Conservation (phyloP, 2,888 invertebrate species). For the Pemphredon lugubris region DNA sequence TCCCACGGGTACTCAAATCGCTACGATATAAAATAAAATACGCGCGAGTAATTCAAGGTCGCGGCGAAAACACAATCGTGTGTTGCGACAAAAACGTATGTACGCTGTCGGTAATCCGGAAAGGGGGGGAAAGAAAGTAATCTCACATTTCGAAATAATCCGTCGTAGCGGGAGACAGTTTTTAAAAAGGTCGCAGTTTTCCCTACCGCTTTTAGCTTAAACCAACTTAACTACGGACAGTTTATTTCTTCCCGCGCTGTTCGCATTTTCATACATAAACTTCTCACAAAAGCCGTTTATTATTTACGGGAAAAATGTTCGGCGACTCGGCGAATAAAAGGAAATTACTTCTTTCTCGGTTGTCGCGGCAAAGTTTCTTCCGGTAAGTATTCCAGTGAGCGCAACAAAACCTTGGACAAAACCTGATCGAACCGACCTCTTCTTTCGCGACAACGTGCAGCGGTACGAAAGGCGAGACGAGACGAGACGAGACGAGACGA, state of each 20-base stretch:
- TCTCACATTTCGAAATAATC: too few relatives aligned
- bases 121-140: too few relatives aligned
- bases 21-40: too few relatives aligned
- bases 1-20: neutral
- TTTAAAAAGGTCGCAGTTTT: neutral
- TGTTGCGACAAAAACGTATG: too few relatives aligned
- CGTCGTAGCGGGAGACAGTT: neutral
- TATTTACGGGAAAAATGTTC: too few relatives aligned
- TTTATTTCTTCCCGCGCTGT: neutral
- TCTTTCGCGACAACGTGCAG: neutral
- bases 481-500: too few relatives aligned
- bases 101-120: too few relatives aligned
- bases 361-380: conserved; percentile 19
- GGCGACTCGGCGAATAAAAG: neutral
- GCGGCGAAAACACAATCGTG: too few relatives aligned
- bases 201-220: neutral
- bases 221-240: neutral
- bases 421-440: conserved; percentile 15
- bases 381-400: conserved; percentile 13
- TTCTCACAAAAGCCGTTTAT: too few relatives aligned
- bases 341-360: conserved; percentile 16
- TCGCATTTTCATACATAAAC: too few relatives aligned
- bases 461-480: conserved; percentile 12
- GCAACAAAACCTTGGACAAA: conserved; percentile 17
- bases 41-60: too few relatives aligned